Evolutionary conservation across 2,888 invertebrate species (phyloP).

Genomic region (Pharmacophagus antenor): DNA sequence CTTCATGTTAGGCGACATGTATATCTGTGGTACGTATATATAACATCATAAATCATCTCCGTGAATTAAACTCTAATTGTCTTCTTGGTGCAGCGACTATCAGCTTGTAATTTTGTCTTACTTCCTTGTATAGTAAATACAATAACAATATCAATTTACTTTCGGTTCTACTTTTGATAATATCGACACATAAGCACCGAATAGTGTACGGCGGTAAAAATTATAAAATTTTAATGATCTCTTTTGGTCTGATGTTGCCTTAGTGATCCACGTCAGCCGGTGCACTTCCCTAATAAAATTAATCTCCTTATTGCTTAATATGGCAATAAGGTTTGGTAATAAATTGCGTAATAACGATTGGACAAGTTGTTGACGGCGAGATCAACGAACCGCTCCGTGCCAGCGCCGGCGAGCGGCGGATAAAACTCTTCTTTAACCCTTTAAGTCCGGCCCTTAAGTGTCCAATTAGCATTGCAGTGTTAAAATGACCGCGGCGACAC

Average conservation of each 20-base stretch:
- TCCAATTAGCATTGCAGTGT: constrained; percentile 77
- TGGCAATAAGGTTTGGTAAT: constrained; percentile 10
- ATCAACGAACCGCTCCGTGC: constrained; percentile 48
- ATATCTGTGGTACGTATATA: too few species aligned
- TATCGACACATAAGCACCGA: background rate
- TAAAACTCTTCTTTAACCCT: constrained; percentile 67
- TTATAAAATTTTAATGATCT: background rate
- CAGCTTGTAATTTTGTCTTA: too few species aligned
- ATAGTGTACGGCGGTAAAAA: background rate
- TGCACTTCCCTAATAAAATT: constrained; percentile 23
- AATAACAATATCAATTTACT: too few species aligned
- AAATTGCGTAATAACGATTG: constrained; percentile 12
- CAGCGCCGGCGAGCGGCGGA: constrained; percentile 54
- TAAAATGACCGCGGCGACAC: constrained; percentile 77
- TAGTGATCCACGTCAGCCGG: background rate
- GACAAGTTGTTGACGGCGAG: constrained; percentile 9
- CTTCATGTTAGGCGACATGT: too few species aligned
- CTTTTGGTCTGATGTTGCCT: constrained; percentile 1
- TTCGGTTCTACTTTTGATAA: too few species aligned
- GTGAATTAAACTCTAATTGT: too few species aligned
- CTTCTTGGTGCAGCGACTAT: too few species aligned
- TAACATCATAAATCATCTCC: too few species aligned
- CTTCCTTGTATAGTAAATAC: too few species aligned
- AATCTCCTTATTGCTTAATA: constrained; percentile 25
- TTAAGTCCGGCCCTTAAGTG: constrained; percentile 63